Evolutionary conservation across 2,797 vertebrate genomes (phyloP).

Genomic region (Gorsachius magnificus): DNA sequence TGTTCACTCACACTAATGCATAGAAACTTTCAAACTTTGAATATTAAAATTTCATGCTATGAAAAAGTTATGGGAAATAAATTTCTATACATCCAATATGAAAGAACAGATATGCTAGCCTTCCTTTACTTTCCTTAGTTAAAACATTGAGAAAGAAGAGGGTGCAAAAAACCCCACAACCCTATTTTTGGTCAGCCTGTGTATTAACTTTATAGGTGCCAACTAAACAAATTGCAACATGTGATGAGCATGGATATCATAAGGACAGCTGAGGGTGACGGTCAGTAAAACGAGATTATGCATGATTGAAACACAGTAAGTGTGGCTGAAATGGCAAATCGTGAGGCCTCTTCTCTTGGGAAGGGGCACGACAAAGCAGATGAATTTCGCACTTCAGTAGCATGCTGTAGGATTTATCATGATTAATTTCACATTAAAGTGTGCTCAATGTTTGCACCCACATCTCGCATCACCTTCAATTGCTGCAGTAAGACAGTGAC

Average conservation of each 20-base stretch:
- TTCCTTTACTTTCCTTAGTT: conserved; percentile 64
- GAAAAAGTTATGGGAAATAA: conserved; percentile 65
- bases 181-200: conserved; percentile 73
- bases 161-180: conserved; percentile 71
- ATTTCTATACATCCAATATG: conserved; percentile 72
- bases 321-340: conserved; percentile 63
- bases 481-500: conserved; percentile 71
- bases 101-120: conserved; percentile 64
- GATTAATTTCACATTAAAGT: conserved; percentile 78
- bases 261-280: conserved; percentile 55
- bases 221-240: conserved; percentile 38
- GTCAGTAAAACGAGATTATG: conserved; percentile 57
- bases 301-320: conserved; percentile 50
- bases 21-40: conserved; percentile 72
- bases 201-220: conserved; percentile 40
- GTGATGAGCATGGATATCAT: conserved; percentile 42
- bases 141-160: conserved; percentile 64
- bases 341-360: conserved; percentile 46
- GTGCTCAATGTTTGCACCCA: conserved; percentile 69
- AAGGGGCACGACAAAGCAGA: conserved; percentile 45
- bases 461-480: conserved; percentile 70
- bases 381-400: conserved; percentile 76
- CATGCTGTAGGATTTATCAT: conserved; percentile 74
- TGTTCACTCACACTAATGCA: conserved; percentile 80
- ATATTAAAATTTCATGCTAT: conserved; percentile 62